A percentile compares a stretch with the other conserved stretches of the same genome.
Conservation (phyloP, 2,113 vertebrate species). For the Ptilonorhynchus violaceus region DNA sequence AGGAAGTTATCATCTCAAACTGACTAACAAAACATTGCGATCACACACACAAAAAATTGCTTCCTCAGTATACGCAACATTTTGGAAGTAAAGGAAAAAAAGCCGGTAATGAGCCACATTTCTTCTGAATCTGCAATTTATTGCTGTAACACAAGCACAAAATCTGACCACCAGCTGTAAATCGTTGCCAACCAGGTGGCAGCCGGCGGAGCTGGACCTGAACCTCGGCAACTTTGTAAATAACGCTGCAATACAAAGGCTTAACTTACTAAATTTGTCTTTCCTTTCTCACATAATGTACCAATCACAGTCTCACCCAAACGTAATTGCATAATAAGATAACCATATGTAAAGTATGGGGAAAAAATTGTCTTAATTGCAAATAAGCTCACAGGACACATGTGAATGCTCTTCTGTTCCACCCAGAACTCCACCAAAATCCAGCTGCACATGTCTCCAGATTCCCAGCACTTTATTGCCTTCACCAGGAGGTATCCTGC, state of each 20-base stretch:
- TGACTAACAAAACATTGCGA: neutral
- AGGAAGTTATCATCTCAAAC: neutral
- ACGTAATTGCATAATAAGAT: fast-evolving
- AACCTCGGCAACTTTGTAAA: neutral
- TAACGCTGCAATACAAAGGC: neutral
- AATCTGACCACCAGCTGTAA: neutral
- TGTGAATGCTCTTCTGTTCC: neutral
- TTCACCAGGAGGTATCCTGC: neutral
- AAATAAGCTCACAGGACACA: neutral
- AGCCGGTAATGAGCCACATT: neutral
- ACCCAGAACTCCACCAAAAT: neutral
- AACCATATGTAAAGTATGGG: neutral
- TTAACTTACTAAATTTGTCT: neutral
- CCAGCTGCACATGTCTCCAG: neutral
- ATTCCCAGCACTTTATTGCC: neutral
- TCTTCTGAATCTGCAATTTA: neutral
- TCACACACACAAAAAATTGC: neutral
- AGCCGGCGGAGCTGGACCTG: neutral
- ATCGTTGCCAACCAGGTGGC: neutral
- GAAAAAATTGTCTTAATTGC: neutral
- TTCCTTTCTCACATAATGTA: neutral
- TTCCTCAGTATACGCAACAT: neutral
- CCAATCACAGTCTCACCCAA: neutral
- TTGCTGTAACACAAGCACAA: neutral
- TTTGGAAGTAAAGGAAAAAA: neutral